Base-by-base conservation (phyloP, 2,797 vertebrate species). In the Crenichthys baileyi region DNA sequence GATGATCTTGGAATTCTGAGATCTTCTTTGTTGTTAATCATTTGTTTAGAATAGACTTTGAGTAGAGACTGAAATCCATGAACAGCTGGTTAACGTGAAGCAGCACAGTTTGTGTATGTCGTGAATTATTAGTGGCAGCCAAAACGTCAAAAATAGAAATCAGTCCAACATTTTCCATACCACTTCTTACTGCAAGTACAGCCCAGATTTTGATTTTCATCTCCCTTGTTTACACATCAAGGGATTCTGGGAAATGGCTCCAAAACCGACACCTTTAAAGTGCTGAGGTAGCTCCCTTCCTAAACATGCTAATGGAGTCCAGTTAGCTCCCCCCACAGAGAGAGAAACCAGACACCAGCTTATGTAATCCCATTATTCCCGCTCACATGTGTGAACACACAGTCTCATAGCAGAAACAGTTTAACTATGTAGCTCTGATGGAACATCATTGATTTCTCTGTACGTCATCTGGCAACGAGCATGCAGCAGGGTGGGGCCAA, bases 291-390 rank as follows among this genome's bases (percentile, higher is more conserved):
- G 67, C 20, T 51, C 63, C 70, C 67, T 78, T 78, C 75, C 80
- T 78, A 78, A 87, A 87, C 78, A 78, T 78, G 78, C 76, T 56
- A 16, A 76, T 1, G 29, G 65, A 36, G 26, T 81, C 72, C 75
- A 22, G 76, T 36, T 5, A 75, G 71, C 58, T 83, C 61, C 55
- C 74, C 67, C 18, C 60, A 63, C 74, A 77, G 24, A 79, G 79
- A 78, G 51, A 71, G 81, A 46, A 84, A 89, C 77, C 24, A 16
- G 65, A 89, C 80, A 83, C 80, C 61, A 5, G 44, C 48, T 90
- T 91, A 86, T 74, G 26, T 90, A 90, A 91, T 79, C 63, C 39
- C 48, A 72, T 78, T 81, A 70, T 56, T 48, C 9, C 29, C 39
- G 15, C 56, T 51, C 36, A 48, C 79, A 31, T n/a, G 56, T 51